Percentiles rank a stretch among this genome's conserved stretches.
Evolutionary conservation across 2,113 vertebrate genomes (phyloP).

Genomic region (Hemiscyllium ocellatum): DNA sequence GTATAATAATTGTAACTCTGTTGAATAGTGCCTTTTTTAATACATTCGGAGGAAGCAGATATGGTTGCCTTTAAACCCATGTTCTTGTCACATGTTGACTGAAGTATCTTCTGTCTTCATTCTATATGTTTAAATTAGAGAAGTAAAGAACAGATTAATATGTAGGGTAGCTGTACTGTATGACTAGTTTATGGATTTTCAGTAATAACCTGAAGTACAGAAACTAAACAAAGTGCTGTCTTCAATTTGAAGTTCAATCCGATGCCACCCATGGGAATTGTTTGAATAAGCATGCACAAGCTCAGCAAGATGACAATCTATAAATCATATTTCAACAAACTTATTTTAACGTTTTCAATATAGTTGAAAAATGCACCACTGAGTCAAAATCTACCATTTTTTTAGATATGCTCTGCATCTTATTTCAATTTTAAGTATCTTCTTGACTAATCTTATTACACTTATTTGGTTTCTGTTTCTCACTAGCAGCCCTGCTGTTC

Average conservation of each 20-base stretch:
- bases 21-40: neutral
- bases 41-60: too few relatives aligned
- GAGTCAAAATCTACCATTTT: neutral
- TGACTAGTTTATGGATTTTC: neutral
- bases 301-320: neutral
- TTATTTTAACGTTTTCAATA: neutral
- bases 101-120: too few relatives aligned
- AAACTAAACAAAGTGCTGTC: neutral
- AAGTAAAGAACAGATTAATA: neutral
- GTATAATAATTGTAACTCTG: neutral
- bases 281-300: neutral
- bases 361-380: neutral
- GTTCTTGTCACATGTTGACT: neutral
- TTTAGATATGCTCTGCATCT: neutral
- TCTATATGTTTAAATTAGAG: neutral
- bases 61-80: neutral
- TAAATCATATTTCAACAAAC: neutral
- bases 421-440: constrained; percentile 29
- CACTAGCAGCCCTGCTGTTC: neutral
- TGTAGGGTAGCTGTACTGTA: neutral
- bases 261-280: neutral
- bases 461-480: constrained; percentile 24
- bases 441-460: constrained; percentile 31
- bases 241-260: constrained; percentile 20
- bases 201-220: neutral